Evolutionary conservation across 2,888 invertebrate species (phyloP), one percentile per base, ranked within the genome.

Genomic region (Ischnus inquisitorius): DNA sequence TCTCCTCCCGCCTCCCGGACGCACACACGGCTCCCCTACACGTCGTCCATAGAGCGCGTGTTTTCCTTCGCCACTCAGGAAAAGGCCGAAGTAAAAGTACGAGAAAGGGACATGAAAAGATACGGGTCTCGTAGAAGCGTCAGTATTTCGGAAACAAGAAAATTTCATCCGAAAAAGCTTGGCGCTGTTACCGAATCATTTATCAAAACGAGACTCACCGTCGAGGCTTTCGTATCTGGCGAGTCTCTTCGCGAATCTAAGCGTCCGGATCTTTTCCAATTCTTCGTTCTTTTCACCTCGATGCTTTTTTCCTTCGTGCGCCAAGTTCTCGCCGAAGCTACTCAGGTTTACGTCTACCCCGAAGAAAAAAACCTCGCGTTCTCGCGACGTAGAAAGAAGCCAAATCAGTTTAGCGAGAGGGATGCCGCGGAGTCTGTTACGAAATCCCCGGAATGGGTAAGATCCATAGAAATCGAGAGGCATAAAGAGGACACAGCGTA

Each of bases 361-460:
- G 46, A 57, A 46, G 3, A 28, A 41, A 79, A 57, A 48, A 54
- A 76, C 51, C 22, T 54, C 54, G 19, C 3, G 54, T 54, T 54
- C 19, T 54, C 54, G 54, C 19, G 54, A 54, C 67, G 67, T 41
- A 69, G 48, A 48, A 79, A 72, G 81, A 82, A 84, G 84, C 84
- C 84, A 84, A 84, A 84, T 82, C 65, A 84, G 82, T 82, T 84
- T 76, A 82, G 69, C 74, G 64, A 46, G 46, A 57, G 60, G 28
- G 39, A 48, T 60, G 74, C 68, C 16, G 67, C 69, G 80, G 64
- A 79, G 88, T 88, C 89, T 88, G 83, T 82, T 68, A 90, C 92
- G 92, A 93, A 92, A 93, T 93, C 92, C n/a, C n/a, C 92, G 91
- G 89, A 65, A 75, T 60, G 87, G 87, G 88, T 88, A 88, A 88